Evolutionary conservation across 1,140 invertebrate species (phyloP), one percentile per base, ranked within the genome.

Genomic region (Papilio polytes): DNA sequence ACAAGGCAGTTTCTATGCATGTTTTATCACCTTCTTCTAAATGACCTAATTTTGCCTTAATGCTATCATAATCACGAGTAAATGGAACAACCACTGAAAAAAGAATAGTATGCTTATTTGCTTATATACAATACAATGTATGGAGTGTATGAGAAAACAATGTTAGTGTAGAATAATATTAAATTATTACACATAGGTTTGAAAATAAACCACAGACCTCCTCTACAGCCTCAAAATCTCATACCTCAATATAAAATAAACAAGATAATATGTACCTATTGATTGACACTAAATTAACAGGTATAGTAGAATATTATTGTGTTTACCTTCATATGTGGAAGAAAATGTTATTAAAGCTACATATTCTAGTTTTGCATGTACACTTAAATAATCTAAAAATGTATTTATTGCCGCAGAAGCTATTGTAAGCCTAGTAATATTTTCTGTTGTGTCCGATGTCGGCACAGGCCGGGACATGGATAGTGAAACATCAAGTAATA

Each of bases 301-400:
- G 18, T 59, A 20, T 2, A 20, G 20, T 20, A 59, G 9, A 9
- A 22, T 7, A 70, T 31, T 31, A 63, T 48, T 22, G 22, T 74
- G 36, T 53, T 88, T 89, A 95, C 95, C 88, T 90, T 98, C 98
- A 91, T 97, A 97, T 1, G 96, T 87, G 13, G 97, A 98, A 4
- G 98, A 98, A 91, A 98, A 99, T 0, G 97, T 96, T 1, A 99
- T 97, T 94, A 99, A 92, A n/a, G 98, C 96, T 12, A 98, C 97
- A 95, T 99, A 98, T 95, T 99, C 99, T 74, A 99, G 90, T 95
- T 98, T 99, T 13, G 97, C 97, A 90, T 98, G 97, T 1, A 96
- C 88, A 85, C 97, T 96, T 78, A 99, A 95, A 92, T 98, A 97
- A 95, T 99, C 98, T 48, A 99, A 94, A 81, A 99, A 96, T 63